Base-by-base conservation (phyloP, 2,113 vertebrate species). In the Polypterus bichir region DNA sequence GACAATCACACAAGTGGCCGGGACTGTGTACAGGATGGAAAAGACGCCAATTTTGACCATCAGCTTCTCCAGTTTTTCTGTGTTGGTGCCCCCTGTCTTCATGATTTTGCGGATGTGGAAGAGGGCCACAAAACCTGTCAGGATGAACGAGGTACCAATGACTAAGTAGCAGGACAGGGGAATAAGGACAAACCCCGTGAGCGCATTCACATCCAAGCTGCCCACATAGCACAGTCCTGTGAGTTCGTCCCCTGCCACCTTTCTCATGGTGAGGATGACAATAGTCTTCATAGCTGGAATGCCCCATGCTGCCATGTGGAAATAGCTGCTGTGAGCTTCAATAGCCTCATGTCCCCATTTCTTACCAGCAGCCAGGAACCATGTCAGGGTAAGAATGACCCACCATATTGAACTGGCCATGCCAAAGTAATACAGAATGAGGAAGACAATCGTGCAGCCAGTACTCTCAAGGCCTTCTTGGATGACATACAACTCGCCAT, bases 321-420 rank as follows among this genome's bases (percentile, higher is more conserved):
- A 99, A 68, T 97, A 99, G 82, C 93, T 93, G 75, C 96, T 94
- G 64, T 97, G 94, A 11, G 94, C 92, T 68, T 98, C 96, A 0
- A 99, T 99, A 61, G 96, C 96, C 65, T 99, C 96, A 0, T 97
- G 96, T 52, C 96, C 96, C 96, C 96, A 99, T 65, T 99, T 99
- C 80, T 93, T 97, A 46, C 96, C 92, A 0, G 96, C 96, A 0
- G 96, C 96, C 74, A 99, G 82, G 78, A 99, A 99, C 96, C 96
- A 99, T 59, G 96, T 97, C 74, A 98, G 85, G 0, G 94, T 97
- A 61, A 99, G 87, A 58, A 98, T 75, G 4, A 98, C 95, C 96
- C 96, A 99, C 96, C 96, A 98, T 57, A 97, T 91, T 0, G 96
- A 97, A 53, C 93, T 95, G 68, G 96, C 96, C 96, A 99, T 99